Evolutionary conservation across 2,113 vertebrate species (phyloP).

Genomic region (Antechinus flavipes): DNA sequence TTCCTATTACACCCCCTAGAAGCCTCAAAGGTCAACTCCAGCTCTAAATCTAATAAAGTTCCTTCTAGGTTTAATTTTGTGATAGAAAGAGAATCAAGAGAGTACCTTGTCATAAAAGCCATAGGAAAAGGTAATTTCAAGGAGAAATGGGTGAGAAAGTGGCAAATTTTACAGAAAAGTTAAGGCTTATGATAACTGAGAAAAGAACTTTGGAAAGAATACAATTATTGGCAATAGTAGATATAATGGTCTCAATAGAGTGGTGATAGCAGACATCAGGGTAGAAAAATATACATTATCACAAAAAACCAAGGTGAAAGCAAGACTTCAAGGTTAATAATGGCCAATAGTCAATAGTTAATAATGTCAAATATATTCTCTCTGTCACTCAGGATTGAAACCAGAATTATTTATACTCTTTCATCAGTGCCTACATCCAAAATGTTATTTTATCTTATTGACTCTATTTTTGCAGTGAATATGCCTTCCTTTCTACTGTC

Average conservation of each 20-base stretch:
- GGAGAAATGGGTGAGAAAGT: background rate
- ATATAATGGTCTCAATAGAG: background rate
- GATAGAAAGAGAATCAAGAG: no score
- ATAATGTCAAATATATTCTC: background rate
- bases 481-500: background rate
- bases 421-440: background rate
- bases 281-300: background rate
- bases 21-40: no score
- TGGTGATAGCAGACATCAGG: background rate
- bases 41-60: no score
- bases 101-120: background rate
- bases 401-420: background rate
- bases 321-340: background rate
- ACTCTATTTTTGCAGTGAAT: background rate
- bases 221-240: background rate
- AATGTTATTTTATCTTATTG: background rate
- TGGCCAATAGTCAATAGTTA: background rate
- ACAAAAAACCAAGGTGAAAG: background rate
- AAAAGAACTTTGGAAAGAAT: background rate
- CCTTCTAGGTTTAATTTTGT: no score
- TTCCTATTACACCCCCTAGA: background rate
- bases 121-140: constrained; percentile 31
- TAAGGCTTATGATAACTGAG: background rate
- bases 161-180: background rate
- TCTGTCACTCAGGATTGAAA: background rate